Evolutionary conservation across 2,113 vertebrate species (phyloP), one percentile per base, ranked within the genome.

Genomic region (Lipotes vexillifer): DNA sequence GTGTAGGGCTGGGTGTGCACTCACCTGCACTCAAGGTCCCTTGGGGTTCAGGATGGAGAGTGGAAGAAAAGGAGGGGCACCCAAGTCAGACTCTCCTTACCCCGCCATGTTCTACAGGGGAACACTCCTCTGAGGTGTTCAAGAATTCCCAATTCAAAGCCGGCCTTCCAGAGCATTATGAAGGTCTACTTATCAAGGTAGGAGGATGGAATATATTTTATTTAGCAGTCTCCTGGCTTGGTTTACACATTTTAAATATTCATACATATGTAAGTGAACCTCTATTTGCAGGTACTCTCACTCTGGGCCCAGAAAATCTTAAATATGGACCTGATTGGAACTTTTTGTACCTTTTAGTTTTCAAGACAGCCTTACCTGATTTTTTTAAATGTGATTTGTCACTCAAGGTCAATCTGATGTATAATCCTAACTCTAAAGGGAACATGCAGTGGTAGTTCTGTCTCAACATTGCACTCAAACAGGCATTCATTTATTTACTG

Each of bases 401-500:
- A 82, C 71, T 96, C 85, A 91, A 78, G 41, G 23, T 75, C 55
- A 93, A 55, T 38, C 36, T 78, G 55, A 93, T n/a, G 13, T n/a
- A 38, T 55, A 88, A 93, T 29, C n/a, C 9, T n/a, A 75, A 71
- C 69, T 95, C 63, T 78, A 66, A 59, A 52, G 29, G n/a, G 27
- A 63, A 49, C 66, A 7, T 36, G 21, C 59, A 25, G 9, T 38
- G 18, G 29, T 52, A 17, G 78, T n/a, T 88, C 71, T 80, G 23
- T 66, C 49, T 93, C 61, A 46, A 69, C 41, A 31, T 0, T 83
- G 41, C 20, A 14, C 4, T 55, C 55, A 59, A 84, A 69, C 9
- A 88, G 41, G 15, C 63, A 33, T 85, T 84, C 44, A 27, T 82
- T 88, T 96, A 82, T 49, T 93, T 77, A 78, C 65, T 46, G 8